Evolutionary conservation across 1,140 invertebrate species (phyloP), one percentile per base, ranked within the genome.

Genomic region (Rhizoglyphus robini): DNA sequence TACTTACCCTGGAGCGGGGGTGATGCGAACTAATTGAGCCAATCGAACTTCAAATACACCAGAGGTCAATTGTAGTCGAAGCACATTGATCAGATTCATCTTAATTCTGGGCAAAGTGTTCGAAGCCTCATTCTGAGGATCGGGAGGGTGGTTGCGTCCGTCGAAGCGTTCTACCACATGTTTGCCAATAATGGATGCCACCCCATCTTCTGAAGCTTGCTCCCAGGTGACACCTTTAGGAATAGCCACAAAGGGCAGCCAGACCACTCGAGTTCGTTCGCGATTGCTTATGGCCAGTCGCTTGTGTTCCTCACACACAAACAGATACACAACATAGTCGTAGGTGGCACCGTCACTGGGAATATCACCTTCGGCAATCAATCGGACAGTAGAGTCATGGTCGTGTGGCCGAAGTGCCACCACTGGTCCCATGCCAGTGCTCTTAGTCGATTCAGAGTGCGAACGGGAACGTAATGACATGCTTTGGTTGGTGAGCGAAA

Each of bases 321-420:
- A 23, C 13, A 34, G 27, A 60, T 38, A 60, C 15, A 60, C n/a
- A 32, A 60, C 36, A 27, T 32, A 60, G 29, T 60, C 58, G 36
- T 41, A 18, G 18, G 36, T 41, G 36, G 18, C 36, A 41, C 18
- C 18, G 18, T 41, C 18, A 11, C 8, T 8, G 8, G 36, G 36
- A 11, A 41, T 41, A 11, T 41, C 36, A 41, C 36, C 36, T 18
- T 41, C 36, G 8, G 36, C 36, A 8, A 41, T 11, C 36, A 41
- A 41, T 41, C 8, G 18, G 8, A 18, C 8, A 8, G 18, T 41
- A 11, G 8, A 18, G 8, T 18, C 8, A 11, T 8, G 36, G 8
- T 41, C 36, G 18, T 41, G 8, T 41, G 36, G 36, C 18, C 36
- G 36, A n/a, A n/a, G n/a, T n/a, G n/a, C n/a, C n/a, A n/a, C n/a